Base-by-base conservation (phyloP, 1,140 invertebrate genomes). In the Rhopalosiphum maidis region DNA sequence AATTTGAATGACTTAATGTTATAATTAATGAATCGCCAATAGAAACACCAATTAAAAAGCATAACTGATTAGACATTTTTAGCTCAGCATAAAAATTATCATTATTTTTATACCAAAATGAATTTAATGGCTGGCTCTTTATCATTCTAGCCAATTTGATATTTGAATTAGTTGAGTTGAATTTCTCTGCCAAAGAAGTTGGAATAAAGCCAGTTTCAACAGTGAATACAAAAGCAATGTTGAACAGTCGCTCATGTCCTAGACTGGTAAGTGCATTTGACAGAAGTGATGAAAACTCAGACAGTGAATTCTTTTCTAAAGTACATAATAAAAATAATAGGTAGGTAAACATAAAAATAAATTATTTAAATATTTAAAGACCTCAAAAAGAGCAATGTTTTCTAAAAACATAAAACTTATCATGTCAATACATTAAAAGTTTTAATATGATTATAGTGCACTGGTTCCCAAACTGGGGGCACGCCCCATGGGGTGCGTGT, bases 151-250 rank as follows among this genome's bases (percentile, higher is more conserved):
- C 91, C 1, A 93, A 22, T 86, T 93, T 11, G 54, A 86, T 86
- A 86, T 93, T 93, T 93, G 82, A 86, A 93, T 93, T 22, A 25
- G 85, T 55, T 86, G 91, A 41, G 5, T 86, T 11, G 41, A 93
- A 93, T 55, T 41, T 25, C 35, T 93, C 35, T 21, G 46, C 37
- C 43, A 93, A 85, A 93, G 91, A 54, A 93, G 8, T 83, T 86
- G 91, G 91, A 93, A 93, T 83, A 93, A 86, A 93, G 82, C 91
- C 91, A 93, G 91, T 93, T 93, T 93, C 91, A 93, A 93, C 37
- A n/a, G 82, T 93, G 48, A 93, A 86, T 43, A 93, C 48, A 93
- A 93, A 93, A 83, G 82, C 68, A 51, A 93, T 41, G 51, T 51
- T 30, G 48, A 93, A 93, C 60, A 93, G 25, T 30, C 7, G 48